These are phyloP conservation scores for Zoanthus sansibaricus DNA, from an alignment of 92 coral and sea anemone genomes.

Conservation along the genomic window DNA sequence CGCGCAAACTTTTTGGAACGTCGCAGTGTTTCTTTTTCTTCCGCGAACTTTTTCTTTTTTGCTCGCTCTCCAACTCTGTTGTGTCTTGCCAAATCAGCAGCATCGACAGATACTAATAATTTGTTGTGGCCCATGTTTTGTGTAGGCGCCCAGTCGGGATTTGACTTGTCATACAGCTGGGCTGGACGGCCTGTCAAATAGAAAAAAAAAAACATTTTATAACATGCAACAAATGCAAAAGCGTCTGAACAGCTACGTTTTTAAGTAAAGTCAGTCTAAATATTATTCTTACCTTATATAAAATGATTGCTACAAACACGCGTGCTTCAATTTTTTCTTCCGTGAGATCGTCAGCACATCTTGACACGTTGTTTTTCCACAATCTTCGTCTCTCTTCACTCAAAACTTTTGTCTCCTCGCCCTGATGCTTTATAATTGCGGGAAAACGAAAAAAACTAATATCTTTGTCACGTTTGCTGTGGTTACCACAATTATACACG, in stretches of 20 bases:
- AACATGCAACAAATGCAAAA: constrained; percentile 14
- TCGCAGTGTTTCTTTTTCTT: constrained; percentile 17
- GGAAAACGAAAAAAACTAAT: constrained; percentile 12
- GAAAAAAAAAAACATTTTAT: not conserved
- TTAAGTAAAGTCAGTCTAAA: constrained; percentile 4
- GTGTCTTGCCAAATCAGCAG: constrained; percentile 16
- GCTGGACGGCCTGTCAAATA: constrained; percentile 24
- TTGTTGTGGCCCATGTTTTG: constrained; percentile 21
- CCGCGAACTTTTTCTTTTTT: constrained; percentile 16
- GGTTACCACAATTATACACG: not conserved
- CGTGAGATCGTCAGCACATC: constrained; percentile 51
- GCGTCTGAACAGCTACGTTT: constrained; percentile 11
- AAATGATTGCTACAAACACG: constrained; percentile 73
- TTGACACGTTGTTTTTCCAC: constrained; percentile 60
- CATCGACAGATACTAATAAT: constrained; percentile 2
- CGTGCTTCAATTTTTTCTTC: constrained; percentile 64
- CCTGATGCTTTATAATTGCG: constrained; percentile 21
- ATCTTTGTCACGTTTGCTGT: constrained; percentile 5
- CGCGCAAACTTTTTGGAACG: constrained; percentile 6
- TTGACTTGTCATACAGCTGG: constrained; percentile 18
- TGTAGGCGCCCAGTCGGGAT: constrained; percentile 26
- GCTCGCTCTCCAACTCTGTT: constrained; percentile 25
- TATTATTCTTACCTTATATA: constrained; percentile 63
- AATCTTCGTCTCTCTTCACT: constrained; percentile 49
- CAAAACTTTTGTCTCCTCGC: constrained; percentile 29